Conservation (phyloP, 1,140 invertebrate genomes). For the Hesperophylax magnus region DNA sequence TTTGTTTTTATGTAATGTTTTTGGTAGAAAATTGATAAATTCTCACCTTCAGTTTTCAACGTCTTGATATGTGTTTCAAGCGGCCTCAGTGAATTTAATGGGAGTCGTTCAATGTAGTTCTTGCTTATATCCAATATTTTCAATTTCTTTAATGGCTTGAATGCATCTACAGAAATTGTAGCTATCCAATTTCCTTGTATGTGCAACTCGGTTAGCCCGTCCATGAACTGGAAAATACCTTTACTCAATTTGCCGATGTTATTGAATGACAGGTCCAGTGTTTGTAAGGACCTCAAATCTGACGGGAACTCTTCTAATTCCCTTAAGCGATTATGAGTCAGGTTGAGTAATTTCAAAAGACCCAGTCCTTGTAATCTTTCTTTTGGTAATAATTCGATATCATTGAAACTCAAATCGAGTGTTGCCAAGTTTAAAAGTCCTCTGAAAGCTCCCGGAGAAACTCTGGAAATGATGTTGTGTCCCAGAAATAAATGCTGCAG, state of each 20-base stretch:
- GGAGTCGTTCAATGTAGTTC: slow-evolving; percentile 88
- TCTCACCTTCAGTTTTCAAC: slow-evolving; percentile 82
- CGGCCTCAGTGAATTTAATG: slow-evolving; percentile 81
- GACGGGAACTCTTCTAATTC: slow-evolving; percentile 87
- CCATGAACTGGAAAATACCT: slow-evolving; percentile 81
- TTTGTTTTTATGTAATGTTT: not conserved
- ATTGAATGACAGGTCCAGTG: slow-evolving; percentile 88
- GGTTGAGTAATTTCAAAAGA: slow-evolving; percentile 81
- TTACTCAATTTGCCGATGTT: slow-evolving; percentile 84
- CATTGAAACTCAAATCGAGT: slow-evolving; percentile 87
- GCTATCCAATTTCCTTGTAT: slow-evolving; percentile 88
- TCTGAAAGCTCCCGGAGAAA: slow-evolving; percentile 89
- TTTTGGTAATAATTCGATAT: slow-evolving; percentile 86
- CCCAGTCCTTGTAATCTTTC: slow-evolving; percentile 86
- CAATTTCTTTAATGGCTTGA: slow-evolving; percentile 84
- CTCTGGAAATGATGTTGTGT: slow-evolving; percentile 82
- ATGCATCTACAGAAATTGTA: slow-evolving; percentile 82
- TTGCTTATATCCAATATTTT: slow-evolving; percentile 85
- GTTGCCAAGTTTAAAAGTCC: slow-evolving; percentile 82
- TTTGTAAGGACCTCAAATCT: slow-evolving; percentile 83
- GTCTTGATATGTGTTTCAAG: slow-evolving; percentile 86
- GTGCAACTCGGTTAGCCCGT: slow-evolving; percentile 82
- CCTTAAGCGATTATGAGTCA: slow-evolving; percentile 86
- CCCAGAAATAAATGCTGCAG: slow-evolving; percentile 82
- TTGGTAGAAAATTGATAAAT: not conserved